A percentile compares a stretch with the other conserved stretches of the same genome.
Evolutionary conservation across 2,113 vertebrate genomes (phyloP).

Genomic region (Tenrec ecaudatus): DNA sequence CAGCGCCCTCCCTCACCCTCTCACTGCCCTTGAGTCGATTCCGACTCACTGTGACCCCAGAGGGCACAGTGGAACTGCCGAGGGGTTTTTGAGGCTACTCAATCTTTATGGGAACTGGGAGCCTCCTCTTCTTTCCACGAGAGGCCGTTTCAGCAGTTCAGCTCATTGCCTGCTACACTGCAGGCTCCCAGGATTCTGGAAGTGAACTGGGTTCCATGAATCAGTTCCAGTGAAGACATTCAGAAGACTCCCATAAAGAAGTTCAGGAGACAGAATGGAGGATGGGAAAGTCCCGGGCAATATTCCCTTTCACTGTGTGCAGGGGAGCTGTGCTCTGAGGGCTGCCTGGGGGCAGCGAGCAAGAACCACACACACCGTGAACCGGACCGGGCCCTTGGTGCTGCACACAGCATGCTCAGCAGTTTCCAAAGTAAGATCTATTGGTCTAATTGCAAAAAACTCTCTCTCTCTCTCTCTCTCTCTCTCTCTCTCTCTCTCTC

Average conservation of each 20-base stretch:
- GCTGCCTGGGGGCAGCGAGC: neutral
- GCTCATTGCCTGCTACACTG: too few relatives aligned
- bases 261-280: constrained; percentile 11
- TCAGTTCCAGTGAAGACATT: neutral
- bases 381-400: neutral
- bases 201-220: neutral
- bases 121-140: too few relatives aligned
- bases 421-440: neutral
- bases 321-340: neutral
- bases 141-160: too few relatives aligned
- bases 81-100: too few relatives aligned
- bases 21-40: too few relatives aligned
- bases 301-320: neutral
- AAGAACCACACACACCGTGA: too few relatives aligned
- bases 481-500: too few relatives aligned
- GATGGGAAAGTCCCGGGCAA: neutral
- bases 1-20: too few relatives aligned
- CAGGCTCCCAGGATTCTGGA: neutral
- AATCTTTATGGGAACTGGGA: too few relatives aligned
- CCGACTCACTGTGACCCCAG: too few relatives aligned
- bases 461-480: too few relatives aligned
- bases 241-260: neutral
- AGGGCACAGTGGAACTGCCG: too few relatives aligned
- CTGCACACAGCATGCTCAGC: neutral
- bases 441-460: neutral